Base-by-base conservation (phyloP, 2,113 vertebrate genomes). In the Syngnathus floridae region DNA sequence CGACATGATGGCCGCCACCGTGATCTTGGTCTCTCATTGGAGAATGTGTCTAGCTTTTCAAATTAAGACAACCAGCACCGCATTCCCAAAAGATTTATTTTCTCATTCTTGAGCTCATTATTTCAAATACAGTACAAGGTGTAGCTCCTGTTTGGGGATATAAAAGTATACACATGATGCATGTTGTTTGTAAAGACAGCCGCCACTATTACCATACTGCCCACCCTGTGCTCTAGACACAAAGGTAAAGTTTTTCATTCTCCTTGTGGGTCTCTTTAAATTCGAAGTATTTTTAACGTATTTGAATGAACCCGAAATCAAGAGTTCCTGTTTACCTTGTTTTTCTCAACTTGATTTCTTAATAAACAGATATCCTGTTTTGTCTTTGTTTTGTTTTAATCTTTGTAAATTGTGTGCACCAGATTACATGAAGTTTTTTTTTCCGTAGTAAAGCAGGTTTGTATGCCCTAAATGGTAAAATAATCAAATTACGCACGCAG, bases 1-100 rank as follows among this genome's bases (percentile, higher is more conserved):
- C 94, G 0, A 97, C 95, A 78, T 99, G 93, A 99, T 91, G 22
- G 75, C 73, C 6, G 65, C 43, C 70, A 55, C 62, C 65, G 82
- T 77, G 31, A 51, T 74, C 62, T 77, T 87, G 36, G n/a, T 8
- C 59, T 43, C 40, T 76, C 62, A 67, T 43, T 62, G 51, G 69
- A 73, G 70, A 46, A 43, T 54, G 37, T 66, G 26, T 66, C 40
- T 51, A 41, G 51, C 36, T 60, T 74, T 81, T 71, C 17, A 72
- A 16, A 64, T 26, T 36, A 17, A 9, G 26, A 54, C 72, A 55
- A 62, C 51, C 58, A n/a, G 62, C 63, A 22, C 48, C 64, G 59
- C 64, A 68, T 40, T 71, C 16, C 26, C 56, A 22, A 54, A 19
- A 17, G n/a, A 26, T 37, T 37, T 41, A 22, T 66, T 59, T 40